A percentile compares a stretch with the other conserved stretches of the same genome.
These are phyloP conservation scores for Haliclystus octoradiatus DNA, from an alignment of 30 jellyfish, hydroid and myxozoan species.

Conservation along the genomic window DNA sequence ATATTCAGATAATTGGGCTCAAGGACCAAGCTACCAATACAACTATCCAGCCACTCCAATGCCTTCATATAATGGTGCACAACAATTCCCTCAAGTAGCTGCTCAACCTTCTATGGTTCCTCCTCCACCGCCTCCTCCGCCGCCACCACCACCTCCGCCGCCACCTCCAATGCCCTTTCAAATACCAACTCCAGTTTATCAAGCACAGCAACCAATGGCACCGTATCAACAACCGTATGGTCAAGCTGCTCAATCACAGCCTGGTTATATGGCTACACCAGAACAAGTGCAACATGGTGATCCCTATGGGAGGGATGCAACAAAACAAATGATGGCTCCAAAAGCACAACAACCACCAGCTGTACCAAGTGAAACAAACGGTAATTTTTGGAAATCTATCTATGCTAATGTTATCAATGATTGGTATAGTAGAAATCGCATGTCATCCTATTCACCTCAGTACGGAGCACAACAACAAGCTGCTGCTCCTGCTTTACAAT, in stretches of 20 bases:
- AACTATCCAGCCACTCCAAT: slow-evolving; percentile 1
- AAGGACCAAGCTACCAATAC: background rate
- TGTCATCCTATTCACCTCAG: background rate
- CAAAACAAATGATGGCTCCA: slow-evolving; percentile 12
- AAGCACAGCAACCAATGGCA: background rate
- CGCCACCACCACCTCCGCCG: slow-evolving; percentile 18
- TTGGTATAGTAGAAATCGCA: background rate
- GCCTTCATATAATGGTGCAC: background rate
- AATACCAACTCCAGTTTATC: background rate
- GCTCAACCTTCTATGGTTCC: slow-evolving; percentile 13
- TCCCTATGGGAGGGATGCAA: background rate
- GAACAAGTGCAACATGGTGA: background rate
- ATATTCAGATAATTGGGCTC: background rate
- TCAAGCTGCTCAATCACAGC: slow-evolving; percentile 30
- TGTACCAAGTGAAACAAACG: slow-evolving; percentile 8
- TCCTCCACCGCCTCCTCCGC: slow-evolving; percentile 21
- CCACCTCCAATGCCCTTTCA: slow-evolving; percentile 1
- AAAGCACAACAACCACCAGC: slow-evolving; percentile 14
- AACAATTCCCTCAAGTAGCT: slow-evolving; percentile 6
- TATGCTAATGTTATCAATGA: background rate
- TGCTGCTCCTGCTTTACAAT: background rate
- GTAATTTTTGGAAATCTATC: slow-evolving; percentile 9
- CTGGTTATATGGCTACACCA: slow-evolving; percentile 12
- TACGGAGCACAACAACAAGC: background rate
- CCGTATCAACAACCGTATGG: background rate